A percentile compares a stretch with the other conserved stretches of the same genome.
Evolutionary conservation across 2,888 invertebrate genomes (phyloP).

Genomic region (Elysia crispata): DNA sequence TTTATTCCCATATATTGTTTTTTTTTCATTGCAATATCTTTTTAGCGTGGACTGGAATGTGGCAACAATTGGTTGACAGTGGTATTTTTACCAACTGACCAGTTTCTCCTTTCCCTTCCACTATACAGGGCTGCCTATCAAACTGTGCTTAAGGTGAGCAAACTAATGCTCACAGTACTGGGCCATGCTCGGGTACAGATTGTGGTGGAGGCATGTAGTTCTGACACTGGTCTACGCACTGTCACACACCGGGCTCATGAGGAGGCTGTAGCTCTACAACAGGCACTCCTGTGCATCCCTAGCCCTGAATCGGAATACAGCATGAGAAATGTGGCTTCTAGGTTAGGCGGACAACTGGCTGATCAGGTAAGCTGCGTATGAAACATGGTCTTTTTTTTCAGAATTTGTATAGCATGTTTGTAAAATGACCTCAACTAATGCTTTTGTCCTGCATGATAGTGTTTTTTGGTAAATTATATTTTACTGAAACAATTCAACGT

Average conservation of each 20-base stretch:
- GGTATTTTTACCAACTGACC: no score
- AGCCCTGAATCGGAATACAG: constrained; percentile 90
- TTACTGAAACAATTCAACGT: no score
- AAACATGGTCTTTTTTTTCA: no score
- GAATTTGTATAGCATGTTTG: no score
- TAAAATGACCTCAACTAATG: no score
- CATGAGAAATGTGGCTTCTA: constrained; percentile 88
- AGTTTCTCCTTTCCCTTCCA: not conserved
- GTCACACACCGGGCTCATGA: constrained; percentile 76
- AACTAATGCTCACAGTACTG: constrained; percentile 91
- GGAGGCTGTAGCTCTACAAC: constrained; percentile 83
- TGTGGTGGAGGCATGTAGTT: constrained; percentile 80
- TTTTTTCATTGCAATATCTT: no score
- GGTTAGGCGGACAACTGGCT: constrained; percentile 88
- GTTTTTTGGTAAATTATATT: no score
- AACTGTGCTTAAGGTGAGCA: constrained; percentile 91
- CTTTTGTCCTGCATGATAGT: no score
- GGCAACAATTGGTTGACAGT: no score
- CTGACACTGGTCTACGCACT: constrained; percentile 80
- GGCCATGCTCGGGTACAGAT: constrained; percentile 82
- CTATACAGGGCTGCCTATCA: constrained; percentile 80
- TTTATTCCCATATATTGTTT: no score
- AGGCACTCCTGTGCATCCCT: constrained; percentile 90
- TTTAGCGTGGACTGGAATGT: no score
- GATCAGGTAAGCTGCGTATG: constrained; percentile 82